Evolutionary conservation across 2,113 vertebrate genomes (phyloP), one percentile per base, ranked within the genome.

Genomic region (Eclectus roratus): DNA sequence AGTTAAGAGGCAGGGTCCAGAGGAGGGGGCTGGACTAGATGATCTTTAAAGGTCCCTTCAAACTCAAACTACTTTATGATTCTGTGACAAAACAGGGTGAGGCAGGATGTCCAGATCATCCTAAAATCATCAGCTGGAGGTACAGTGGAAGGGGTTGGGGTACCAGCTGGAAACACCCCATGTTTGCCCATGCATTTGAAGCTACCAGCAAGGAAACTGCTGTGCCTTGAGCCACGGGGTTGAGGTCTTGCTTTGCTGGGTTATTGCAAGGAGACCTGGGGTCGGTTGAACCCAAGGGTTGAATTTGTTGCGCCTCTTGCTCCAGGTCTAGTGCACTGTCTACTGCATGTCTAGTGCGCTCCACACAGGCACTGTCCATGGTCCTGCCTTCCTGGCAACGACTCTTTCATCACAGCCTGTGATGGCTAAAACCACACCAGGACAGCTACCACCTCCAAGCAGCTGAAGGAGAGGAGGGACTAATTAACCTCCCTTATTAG

Each of bases 401-500:
- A 9, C 35, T 49, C 13, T 70, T 64, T 35, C 44, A 39, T 77
- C 49, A 11, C 43, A 70, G 37, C 37, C 49, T 58, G 33, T 0
- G 1, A 13, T 24, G 33, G 28, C 35, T 60, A 46, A 58, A 88
- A 20, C 66, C 39, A 6, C 55, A 33, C 23, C 70, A 81, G 52
- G 43, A 50, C n/a, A 87, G 60, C 60, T 61, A 25, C 71, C 56
- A 63, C 47, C 39, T 80, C 79, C 79, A 35, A 69, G 77, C 53
- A 53, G 56, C 37, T 41, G 55, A 73, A 82, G 79, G 63, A 71
- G 56, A 60, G 58, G 41, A 64, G 46, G 69, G 66, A 90, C 50
- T 80, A 66, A 93, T 84, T 80, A 90, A 76, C 87, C 79, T 80
- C 49, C 23, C 20, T 60, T 61, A 41, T 78, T 92, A 83, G 39